Base-by-base conservation (phyloP, 2,113 vertebrate genomes). In the Haemorhous mexicanus region DNA sequence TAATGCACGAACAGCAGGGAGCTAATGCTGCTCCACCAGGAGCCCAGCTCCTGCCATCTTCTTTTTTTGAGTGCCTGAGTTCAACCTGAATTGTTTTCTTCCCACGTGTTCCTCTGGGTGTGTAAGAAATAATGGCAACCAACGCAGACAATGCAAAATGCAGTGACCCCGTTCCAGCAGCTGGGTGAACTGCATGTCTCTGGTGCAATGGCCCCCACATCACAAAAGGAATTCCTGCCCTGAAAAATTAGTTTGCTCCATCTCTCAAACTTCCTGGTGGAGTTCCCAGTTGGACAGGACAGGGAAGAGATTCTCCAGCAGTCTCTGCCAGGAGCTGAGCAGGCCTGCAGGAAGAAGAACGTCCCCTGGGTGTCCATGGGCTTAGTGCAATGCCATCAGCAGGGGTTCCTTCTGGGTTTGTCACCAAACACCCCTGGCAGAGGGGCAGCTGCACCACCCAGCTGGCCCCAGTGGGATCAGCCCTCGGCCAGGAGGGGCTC, bases 391-490 rank as follows among this genome's bases (percentile, higher is more conserved):
- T 17, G n/a, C 46, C 53, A 26, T 5, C 22, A 13, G 53, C 44
- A 58, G 49, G 43, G 28, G 0, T 0, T 70, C 9, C 7, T 4
- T 21, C 16, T 27, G 46, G 11, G 9, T 49, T 61, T 64, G 53
- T 7, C 66, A 59, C 33, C 49, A 61, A 9, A 13, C 7, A 10
- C 18, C 43, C 35, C 87, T 67, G 12, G 23, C 80, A 68, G 1
- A 67, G 1, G 2, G 26, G 9, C 14, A 41, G 46, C 47, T 69
- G 55, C 14, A 49, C 43, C 56, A 4, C 68, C 21, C 3, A 0
- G 6, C 19, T 35, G 78, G 32, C 79, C 68, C 37, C 81, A 35
- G 0, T 33, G 4, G 58, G 47, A 39, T 37, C 52, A 81, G 84
- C 61, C 69, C 37, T 3, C 28, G 88, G 77, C 47, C n/a, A 8